Evolutionary conservation across 2,888 invertebrate species (phyloP).

Genomic region (Shargacucullia verbasci): DNA sequence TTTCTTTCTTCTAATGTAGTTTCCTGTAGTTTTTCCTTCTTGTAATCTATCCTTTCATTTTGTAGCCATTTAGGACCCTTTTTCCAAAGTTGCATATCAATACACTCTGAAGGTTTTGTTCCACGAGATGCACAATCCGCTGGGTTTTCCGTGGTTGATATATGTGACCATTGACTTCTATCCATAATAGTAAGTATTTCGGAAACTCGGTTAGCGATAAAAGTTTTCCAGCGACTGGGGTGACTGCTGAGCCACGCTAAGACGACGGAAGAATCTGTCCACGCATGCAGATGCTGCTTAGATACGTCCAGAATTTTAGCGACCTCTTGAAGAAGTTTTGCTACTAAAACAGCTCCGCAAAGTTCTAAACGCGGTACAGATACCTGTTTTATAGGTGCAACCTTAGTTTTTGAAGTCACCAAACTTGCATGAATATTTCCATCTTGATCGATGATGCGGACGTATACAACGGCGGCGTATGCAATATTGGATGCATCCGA

Average conservation of each 20-base stretch:
- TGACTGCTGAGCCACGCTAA: conserved; percentile 39
- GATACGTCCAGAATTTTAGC: conserved; percentile 5
- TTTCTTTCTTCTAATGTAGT: conserved; percentile 8
- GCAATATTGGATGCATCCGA: conserved; percentile 17
- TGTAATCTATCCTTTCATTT: conserved; percentile 1
- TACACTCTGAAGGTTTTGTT: conserved; percentile 11
- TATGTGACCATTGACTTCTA: too few relatives aligned
- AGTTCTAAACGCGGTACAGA: conserved; percentile 34
- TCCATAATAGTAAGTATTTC: conserved; percentile 31
- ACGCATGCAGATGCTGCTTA: conserved; percentile 13
- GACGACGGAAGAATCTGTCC: conserved; percentile 39
- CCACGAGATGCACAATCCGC: conserved; percentile 46
- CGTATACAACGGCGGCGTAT: not conserved
- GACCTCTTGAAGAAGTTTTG: conserved; percentile 26
- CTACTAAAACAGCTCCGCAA: conserved; percentile 21
- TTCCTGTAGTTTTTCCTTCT: not conserved
- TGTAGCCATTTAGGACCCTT: conserved; percentile 10
- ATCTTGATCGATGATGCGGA: not conserved
- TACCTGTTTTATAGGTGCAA: conserved; percentile 31
- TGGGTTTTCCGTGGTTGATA: conserved; percentile 33
- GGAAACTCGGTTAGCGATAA: conserved; percentile 34
- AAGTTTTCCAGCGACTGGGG: conserved; percentile 35
- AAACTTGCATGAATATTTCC: not conserved
- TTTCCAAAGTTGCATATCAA: conserved; percentile 7
- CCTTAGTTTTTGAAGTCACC: conserved; percentile 25